A percentile compares a stretch with the other conserved stretches of the same genome.
Evolutionary conservation across 2,113 vertebrate species (phyloP).

Genomic region (Zosterops pallidus): DNA sequence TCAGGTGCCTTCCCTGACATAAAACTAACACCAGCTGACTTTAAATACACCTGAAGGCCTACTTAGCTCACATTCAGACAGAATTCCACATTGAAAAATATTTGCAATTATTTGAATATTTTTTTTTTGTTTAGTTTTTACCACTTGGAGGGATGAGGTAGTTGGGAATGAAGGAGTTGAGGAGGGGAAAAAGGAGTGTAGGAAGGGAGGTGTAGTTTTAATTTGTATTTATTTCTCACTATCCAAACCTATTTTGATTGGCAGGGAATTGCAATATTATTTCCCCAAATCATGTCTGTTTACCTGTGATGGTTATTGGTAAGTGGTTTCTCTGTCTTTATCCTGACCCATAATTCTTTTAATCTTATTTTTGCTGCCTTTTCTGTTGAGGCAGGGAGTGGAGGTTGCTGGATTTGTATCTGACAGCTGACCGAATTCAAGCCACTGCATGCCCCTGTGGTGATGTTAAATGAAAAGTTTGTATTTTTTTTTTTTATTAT

Average conservation of each 20-base stretch:
- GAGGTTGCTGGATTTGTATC: not conserved
- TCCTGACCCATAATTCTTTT: not conserved
- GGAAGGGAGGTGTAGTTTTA: not conserved
- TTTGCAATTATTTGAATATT: not conserved
- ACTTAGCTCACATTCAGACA: not conserved
- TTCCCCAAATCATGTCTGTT: not conserved
- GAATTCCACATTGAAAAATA: not conserved
- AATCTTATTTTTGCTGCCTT: not conserved
- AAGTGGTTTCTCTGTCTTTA: not conserved
- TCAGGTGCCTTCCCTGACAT: not conserved
- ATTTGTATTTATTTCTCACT: not conserved
- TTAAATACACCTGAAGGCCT: not conserved
- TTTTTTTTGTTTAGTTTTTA: not conserved
- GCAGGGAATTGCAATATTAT: not conserved
- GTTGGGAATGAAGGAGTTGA: not conserved
- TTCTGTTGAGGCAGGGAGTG: not conserved
- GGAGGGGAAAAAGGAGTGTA: not conserved
- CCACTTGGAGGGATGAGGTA: accelerated
- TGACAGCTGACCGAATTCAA: not conserved
- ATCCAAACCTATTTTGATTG: not conserved
- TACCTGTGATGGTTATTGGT: not conserved
- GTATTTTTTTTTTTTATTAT: not conserved
- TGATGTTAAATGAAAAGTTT: not conserved
- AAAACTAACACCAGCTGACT: not conserved
- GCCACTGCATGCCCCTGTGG: not conserved